Evolutionary conservation across 23 tunicate genomes (phyloP).

Genomic region (Styela plicata): DNA sequence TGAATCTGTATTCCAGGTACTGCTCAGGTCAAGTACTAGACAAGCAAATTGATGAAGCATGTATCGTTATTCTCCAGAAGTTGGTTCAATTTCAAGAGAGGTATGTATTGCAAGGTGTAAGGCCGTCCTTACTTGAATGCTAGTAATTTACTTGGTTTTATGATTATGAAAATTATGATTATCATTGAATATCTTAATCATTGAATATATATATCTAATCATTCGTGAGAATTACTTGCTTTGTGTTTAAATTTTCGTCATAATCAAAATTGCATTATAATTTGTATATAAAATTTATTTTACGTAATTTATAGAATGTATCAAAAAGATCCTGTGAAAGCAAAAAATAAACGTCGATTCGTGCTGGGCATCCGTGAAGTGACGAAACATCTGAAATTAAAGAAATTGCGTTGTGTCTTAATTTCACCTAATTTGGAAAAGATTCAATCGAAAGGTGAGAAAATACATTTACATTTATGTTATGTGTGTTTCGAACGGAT

Average conservation of each 20-base stretch:
- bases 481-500: no score
- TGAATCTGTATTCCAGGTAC: no score
- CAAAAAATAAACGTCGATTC: slow-evolving; percentile 72
- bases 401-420: slow-evolving; percentile 88
- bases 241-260: no score
- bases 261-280: no score
- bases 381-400: slow-evolving; percentile 91
- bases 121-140: no score
- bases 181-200: no score
- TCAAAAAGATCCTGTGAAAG: slow-evolving; percentile 88
- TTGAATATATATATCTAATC: no score
- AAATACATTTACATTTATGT: no score
- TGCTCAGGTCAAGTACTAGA: slow-evolving; percentile 93
- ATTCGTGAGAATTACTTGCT: no score
- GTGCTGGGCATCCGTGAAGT: slow-evolving; percentile 99
- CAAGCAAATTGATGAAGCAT: slow-evolving; percentile 86
- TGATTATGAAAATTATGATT: no score
- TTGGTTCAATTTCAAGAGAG: slow-evolving; percentile 91
- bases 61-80: slow-evolving; percentile 60
- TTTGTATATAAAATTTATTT: background rate
- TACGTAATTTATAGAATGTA: slow-evolving; percentile 57
- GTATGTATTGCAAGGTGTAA: slow-evolving; percentile 39
- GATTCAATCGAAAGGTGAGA: slow-evolving; percentile 96
- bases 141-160: no score
- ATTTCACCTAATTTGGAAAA: slow-evolving; percentile 98